Evolutionary conservation across 2,113 vertebrate genomes (phyloP).

Genomic region (Boulengeromyrus knoepffleri): DNA sequence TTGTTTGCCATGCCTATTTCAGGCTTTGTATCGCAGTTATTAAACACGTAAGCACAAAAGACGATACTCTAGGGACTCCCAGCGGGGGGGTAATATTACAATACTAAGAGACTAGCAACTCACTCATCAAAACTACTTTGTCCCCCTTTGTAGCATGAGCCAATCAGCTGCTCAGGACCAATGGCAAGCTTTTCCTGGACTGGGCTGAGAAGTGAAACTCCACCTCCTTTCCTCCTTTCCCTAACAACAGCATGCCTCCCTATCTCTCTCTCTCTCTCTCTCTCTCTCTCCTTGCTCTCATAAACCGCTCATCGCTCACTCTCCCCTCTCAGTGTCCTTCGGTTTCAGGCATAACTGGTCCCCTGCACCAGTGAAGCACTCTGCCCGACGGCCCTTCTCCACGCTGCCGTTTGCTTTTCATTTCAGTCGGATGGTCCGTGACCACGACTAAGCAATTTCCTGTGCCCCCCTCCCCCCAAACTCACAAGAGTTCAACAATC

Average conservation of each 20-base stretch:
- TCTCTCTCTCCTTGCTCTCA: not conserved
- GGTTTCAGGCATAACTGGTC: not conserved
- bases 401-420: not conserved
- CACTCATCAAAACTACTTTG: conserved; percentile 26
- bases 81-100: conserved; percentile 3
- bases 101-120: conserved; percentile 21
- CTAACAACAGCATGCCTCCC: conserved; percentile 13
- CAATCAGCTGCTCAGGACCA: conserved; percentile 4
- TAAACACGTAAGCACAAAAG: conserved; percentile 21
- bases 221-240: conserved; percentile 10
- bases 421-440: not conserved
- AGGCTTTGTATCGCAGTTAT: not conserved
- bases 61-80: conserved; percentile 18
- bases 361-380: not conserved
- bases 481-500: not conserved
- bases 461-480: not conserved
- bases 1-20: not conserved
- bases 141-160: not conserved
- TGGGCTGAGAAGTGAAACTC: conserved; percentile 11
- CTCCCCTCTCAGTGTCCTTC: not conserved
- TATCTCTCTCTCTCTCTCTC: not conserved
- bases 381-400: not conserved
- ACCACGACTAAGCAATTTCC: not conserved
- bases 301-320: not conserved
- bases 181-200: not conserved